Evolutionary conservation across 2,797 vertebrate genomes (phyloP), one percentile per base, ranked within the genome.

Genomic region (Chelon labrosus): DNA sequence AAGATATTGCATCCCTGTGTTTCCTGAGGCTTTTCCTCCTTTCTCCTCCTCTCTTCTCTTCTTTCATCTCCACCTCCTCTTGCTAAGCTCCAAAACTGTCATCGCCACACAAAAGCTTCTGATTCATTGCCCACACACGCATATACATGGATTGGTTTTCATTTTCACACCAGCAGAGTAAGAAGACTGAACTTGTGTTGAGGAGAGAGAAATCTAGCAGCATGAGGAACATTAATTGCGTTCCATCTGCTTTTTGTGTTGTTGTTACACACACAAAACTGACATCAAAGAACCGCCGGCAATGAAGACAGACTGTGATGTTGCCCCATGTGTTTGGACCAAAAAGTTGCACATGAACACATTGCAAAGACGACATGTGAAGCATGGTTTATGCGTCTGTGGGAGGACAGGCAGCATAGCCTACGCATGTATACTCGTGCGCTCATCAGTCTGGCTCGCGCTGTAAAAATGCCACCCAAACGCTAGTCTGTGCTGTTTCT

Each of bases 71-170:
- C 60, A 67, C 47, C 35, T 84, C 59, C 37, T 75, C 68, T 70
- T 37, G 10, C 80, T 79, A 60, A 85, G 85, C 77, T 88, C 79
- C 75, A 62, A 83, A 88, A 89, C 85, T 85, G 83, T 85, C 82
- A 73, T 75, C 65, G 56, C 22, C 44, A 37, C 78, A 88, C 73
- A 85, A 70, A 78, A 77, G 70, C 58, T 47, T 41, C 54, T 68
- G 69, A 88, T 79, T 87, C 72, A 84, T 69, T 52, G 53, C 55
- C 58, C 19, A 51, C 55, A 61, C 44, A 39, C 60, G 69, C 58
- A 77, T 27, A 62, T 20, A 52, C 66, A 49, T 3, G 1, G 63
- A 49, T 3, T 0, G 14, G 60, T 37, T 59, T 69, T 76, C 44
- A 65, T 55, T 74, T 71, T 73, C 60, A 85, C 71, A 79, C 56